phyloP scores from a whole-genome alignment of 2,113 vertebrate genomes.

The Antennarius striatus region DNA sequence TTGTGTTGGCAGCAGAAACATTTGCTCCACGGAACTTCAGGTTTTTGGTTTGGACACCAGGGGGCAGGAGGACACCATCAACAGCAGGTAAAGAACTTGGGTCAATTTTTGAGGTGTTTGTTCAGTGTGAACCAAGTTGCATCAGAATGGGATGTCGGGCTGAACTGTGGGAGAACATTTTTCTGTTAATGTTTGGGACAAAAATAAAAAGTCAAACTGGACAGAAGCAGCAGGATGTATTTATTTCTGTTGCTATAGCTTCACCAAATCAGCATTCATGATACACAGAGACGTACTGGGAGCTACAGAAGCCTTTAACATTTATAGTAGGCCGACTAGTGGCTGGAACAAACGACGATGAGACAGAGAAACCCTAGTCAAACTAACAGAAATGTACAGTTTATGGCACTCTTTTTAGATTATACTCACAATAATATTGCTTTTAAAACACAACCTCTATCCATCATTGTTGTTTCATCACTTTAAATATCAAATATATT shows the following conservation, averaged over 20 bases:
- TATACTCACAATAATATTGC: conserved; percentile 70
- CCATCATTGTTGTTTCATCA: conserved; percentile 45
- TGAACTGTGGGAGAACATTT: too few relatives aligned
- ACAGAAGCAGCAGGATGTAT: conserved; percentile 69
- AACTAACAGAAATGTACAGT: conserved; percentile 34
- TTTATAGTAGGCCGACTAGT: conserved; percentile 52
- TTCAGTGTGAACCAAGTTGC: too few relatives aligned
- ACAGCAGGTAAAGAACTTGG: too few relatives aligned
- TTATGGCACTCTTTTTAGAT: conserved; percentile 68
- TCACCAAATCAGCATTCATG: conserved; percentile 69
- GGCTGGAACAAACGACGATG: conserved; percentile 51
- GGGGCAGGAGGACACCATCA: too few relatives aligned
- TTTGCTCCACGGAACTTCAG: too few relatives aligned
- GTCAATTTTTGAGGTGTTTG: too few relatives aligned
- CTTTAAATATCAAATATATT: conserved; percentile 80
- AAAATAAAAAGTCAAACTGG: conserved; percentile 23
- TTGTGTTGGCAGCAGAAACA: too few relatives aligned
- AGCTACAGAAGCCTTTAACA: conserved; percentile 70
- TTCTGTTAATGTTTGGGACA: not conserved
- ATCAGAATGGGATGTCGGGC: too few relatives aligned
- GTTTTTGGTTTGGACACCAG: too few relatives aligned
- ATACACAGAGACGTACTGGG: conserved; percentile 67
- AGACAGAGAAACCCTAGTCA: conserved; percentile 52
- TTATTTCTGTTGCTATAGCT: conserved; percentile 71
- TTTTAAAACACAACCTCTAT: conserved; percentile 69